phyloP scores from a whole-genome alignment of 2,113 vertebrate species.

The Albula glossodonta region DNA sequence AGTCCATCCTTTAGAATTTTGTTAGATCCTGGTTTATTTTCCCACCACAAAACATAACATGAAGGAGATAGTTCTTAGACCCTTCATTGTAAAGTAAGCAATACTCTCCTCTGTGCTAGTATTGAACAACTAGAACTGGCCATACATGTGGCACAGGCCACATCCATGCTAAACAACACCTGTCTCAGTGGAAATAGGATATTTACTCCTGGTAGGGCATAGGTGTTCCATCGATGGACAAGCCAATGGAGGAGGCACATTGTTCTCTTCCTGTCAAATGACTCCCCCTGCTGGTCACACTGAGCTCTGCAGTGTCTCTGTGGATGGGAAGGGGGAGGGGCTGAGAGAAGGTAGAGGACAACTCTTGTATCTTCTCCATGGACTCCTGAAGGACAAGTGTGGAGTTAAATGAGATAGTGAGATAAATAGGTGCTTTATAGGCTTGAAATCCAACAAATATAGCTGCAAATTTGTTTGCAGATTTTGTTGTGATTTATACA shows the following conservation, averaged over 20 bases:
- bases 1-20: conserved; percentile 19
- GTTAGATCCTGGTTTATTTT: conserved; percentile 33
- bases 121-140: background rate
- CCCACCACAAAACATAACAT: conserved; percentile 8
- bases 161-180: background rate
- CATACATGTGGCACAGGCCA: background rate
- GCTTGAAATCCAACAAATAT: background rate
- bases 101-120: background rate
- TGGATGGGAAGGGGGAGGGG: conserved; percentile 44
- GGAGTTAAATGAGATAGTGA: background rate
- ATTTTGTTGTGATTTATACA: background rate
- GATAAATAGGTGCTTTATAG: background rate
- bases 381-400: conserved; percentile 55
- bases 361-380: conserved; percentile 60
- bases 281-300: conserved; percentile 67
- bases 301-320: conserved; percentile 62
- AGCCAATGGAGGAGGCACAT: background rate
- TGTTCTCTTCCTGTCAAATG: conserved; percentile 39
- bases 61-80: conserved; percentile 28
- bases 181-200: background rate
- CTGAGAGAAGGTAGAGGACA: conserved; percentile 31
- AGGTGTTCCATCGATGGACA: background rate
- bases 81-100: background rate
- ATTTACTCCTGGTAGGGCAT: background rate
- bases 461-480: background rate